Base-by-base conservation (phyloP, 2,113 vertebrate species). In the Tautogolabrus adspersus region DNA sequence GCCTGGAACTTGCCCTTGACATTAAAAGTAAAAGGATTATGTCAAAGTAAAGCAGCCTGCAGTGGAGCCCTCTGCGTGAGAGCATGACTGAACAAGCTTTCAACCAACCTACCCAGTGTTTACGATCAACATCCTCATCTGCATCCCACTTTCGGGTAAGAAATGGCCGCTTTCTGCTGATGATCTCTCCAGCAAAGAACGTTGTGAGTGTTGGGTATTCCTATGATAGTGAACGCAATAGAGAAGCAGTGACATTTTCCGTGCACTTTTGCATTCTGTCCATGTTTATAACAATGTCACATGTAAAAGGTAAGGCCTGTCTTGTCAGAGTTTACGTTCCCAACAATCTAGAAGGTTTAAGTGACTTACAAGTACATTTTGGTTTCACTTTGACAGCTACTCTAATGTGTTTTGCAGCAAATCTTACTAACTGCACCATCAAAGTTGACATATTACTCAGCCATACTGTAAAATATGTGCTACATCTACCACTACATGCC, bases 151-250 rank as follows among this genome's bases (percentile, higher is more conserved):
- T 99, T 58, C 98, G 94, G 0, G 98, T 99, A 77, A 99, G 93
- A 91, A 99, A 99, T 1, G 98, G 98, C 38, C 97, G 95, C 70
- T 98, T 99, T 91, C 95, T 96, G 92, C 98, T 99, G 90, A 99
- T 99, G 91, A 99, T 99, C 91, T 99, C 98, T 3, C 98, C 98
- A 66, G 99, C 97, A 66, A 99, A 99, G 91, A 99, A 99, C 9
- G 98, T 99, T 6, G 98, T 99, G 83, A 99, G 95, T 54, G 97
- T 99, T 26, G 98, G 98, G 90, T 99, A 99, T 84, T 99, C 97
- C 98, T 99, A 64, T 0, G 60, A 72, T 42, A 49, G 40, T 0
- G 23, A 70, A 0, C 1, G 2, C 30, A 30, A 52, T 40, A 63
- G 6, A 79, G n/a, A 23, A 40, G 61, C n/a, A 15, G 37, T 12